Base-by-base conservation (phyloP, 2,888 invertebrate genomes). In the Psococerastis gibbosa region DNA sequence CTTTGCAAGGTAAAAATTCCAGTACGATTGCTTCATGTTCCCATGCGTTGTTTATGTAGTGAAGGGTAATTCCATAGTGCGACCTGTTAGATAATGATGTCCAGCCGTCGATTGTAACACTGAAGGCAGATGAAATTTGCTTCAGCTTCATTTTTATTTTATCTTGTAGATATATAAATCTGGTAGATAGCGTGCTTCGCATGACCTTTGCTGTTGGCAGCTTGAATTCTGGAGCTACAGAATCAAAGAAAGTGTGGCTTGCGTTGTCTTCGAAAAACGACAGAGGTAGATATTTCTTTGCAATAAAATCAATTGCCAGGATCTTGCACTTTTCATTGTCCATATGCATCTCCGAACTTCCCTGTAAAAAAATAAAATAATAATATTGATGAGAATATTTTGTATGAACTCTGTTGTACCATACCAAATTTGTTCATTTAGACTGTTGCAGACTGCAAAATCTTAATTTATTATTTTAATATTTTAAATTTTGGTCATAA, bases 61-160 rank as follows among this genome's bases (percentile, higher is more conserved):
- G 51, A 9, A 35, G 38, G 16, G 53, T 54, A 11, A 54, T 48
- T 15, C 52, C 54, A 46, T 54, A 54, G 43, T 45, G 52, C 22
- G 48, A 49, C 46, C 45, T 49, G 20, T 46, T 48, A 44, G 43
- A 44, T 41, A 51, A 46, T n/a, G 52, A 51, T 20, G 52, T 49
- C 52, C 52, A 53, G 18, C 49, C 52, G 47, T 53, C 50, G 45
- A 53, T 49, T 15, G 53, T 52, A 32, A 52, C 51, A 32, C 50
- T 47, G 31, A 52, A 46, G 46, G 51, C 50, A 11, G 49, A 50
- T 32, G 38, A 42, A 44, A 35, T 44, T 47, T 49, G 44, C 46
- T 46, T 43, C 17, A 50, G 38, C 20, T 16, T 20, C 27, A 42
- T 32, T 16, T 32, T 43, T 16, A 45, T 34, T n/a, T 8, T 8